phyloP scores from a whole-genome alignment of 2,113 vertebrate species.

The Tyto alba region DNA sequence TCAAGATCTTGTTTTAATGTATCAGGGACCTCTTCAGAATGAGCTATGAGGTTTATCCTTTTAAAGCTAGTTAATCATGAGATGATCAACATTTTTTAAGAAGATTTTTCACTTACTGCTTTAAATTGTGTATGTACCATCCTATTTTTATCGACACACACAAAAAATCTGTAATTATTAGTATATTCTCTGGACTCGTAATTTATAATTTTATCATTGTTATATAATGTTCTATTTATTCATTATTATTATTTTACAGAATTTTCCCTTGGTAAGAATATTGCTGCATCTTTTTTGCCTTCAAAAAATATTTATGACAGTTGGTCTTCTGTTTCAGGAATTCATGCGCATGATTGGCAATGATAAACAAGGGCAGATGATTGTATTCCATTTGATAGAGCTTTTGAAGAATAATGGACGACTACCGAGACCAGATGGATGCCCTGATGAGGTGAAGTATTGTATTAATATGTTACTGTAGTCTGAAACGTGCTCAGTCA shows the following conservation, averaged over 20 bases:
- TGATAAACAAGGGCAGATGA: slow-evolving; percentile 98
- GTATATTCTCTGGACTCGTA: neutral
- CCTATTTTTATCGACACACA: neutral
- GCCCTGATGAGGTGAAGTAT: slow-evolving; percentile 89
- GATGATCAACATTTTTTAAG: neutral
- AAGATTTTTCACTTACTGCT: neutral
- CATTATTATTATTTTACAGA: neutral
- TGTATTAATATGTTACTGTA: neutral
- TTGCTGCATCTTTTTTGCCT: neutral
- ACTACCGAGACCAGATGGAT: slow-evolving; percentile 84
- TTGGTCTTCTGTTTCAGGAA: slow-evolving; percentile 76
- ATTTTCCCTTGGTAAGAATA: neutral
- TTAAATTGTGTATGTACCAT: neutral
- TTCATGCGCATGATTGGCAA: slow-evolving; percentile 97
- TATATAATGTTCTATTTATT: neutral
- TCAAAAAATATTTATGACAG: neutral
- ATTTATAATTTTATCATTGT: neutral
- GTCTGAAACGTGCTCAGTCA: neutral
- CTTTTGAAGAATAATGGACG: slow-evolving; percentile 89
- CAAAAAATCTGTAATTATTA: neutral
- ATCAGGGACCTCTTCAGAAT: neutral
- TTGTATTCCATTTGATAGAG: slow-evolving; percentile 94
- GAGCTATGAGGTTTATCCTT: neutral
- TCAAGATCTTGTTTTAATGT: neutral
- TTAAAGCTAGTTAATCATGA: neutral